Conservation (phyloP, 2,888 invertebrate species). For the Polyploca ridens region DNA sequence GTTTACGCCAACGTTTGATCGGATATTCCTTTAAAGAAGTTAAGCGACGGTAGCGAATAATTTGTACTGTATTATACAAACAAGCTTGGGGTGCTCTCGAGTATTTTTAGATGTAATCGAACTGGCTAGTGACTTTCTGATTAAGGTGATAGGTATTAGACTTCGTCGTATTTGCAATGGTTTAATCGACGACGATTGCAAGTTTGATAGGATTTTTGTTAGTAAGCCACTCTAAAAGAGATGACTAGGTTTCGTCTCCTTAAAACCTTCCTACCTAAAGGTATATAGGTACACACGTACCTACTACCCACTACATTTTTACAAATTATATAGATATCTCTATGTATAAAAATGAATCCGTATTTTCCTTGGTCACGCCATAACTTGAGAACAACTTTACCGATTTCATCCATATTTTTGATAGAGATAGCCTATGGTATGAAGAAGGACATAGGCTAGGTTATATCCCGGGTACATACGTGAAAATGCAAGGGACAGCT, state of each 20-base stretch:
- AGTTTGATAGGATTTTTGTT: conserved; percentile 18
- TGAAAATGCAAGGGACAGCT: too few species aligned
- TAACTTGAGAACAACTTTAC: too few species aligned
- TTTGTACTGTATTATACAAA: conserved; percentile 61
- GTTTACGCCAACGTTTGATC: conserved; percentile 81
- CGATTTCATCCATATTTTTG: too few species aligned
- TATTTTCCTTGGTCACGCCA: too few species aligned
- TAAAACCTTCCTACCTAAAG: background rate
- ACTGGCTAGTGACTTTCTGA: conserved; percentile 50
- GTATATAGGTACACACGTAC: too few species aligned
- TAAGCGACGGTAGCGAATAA: conserved; percentile 62
- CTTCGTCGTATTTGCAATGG: conserved; percentile 23
- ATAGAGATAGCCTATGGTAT: too few species aligned
- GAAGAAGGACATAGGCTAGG: too few species aligned
- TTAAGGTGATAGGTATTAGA: conserved; percentile 28
- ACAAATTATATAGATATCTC: background rate
- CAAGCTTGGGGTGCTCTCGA: conserved; percentile 39
- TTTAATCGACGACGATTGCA: conserved; percentile 13
- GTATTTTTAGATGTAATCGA: conserved; percentile 58
- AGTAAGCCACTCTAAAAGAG: conserved; percentile 5
- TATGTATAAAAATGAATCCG: too few species aligned
- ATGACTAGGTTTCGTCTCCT: background rate
- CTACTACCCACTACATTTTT: background rate
- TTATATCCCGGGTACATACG: too few species aligned
- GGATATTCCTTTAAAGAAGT: conserved; percentile 80